Base-by-base conservation (phyloP, 2,113 vertebrate species). In the Pluvialis apricaria region DNA sequence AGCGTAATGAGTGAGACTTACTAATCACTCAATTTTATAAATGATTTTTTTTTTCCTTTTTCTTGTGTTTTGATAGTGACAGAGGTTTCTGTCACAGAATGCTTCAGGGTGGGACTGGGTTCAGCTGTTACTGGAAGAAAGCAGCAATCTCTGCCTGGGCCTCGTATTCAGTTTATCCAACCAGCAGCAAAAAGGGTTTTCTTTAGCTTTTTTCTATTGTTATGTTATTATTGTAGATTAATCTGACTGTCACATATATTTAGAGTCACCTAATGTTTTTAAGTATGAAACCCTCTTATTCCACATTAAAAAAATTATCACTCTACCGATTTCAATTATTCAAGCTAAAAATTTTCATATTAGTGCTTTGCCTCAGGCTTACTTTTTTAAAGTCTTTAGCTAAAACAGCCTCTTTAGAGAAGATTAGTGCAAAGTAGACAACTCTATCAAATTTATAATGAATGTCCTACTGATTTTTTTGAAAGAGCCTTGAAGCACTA, bases 401-500 rank as follows among this genome's bases (percentile, higher is more conserved):
- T 92, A 79, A 86, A 94, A 20, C 13, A 88, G 57, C 22, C 34
- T 69, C 89, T 92, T 94, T 80, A 86, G 40, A 76, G 38, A 86
- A 62, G 89, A 95, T 95, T 94, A 96, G 44, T 69, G 20, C 70
- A 91, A 96, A 92, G 40, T 58, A 95, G 84, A 88, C 44, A 96
- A 62, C 49, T 38, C 69, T 58, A 62, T 73, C 75, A 93, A 85
- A 93, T 91, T 70, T 82, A 32, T n/a, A 58, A 87, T 64, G 12
- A 69, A 12, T 72, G 17, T 47, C 15, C 28, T 69, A 72, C 3
- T 9, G 29, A 15, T 44, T 70, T 62, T 68, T 92, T 68, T 92
- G 4, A 62, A 64, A 31, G 20, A 91, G 11, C 44, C 20, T 79
- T 82, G 44, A 76, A 85, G 44, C 44, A 62, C 13, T 52, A 83